Base-by-base conservation (phyloP, 2,888 invertebrate genomes). In the Drosophila fungiperda region DNA sequence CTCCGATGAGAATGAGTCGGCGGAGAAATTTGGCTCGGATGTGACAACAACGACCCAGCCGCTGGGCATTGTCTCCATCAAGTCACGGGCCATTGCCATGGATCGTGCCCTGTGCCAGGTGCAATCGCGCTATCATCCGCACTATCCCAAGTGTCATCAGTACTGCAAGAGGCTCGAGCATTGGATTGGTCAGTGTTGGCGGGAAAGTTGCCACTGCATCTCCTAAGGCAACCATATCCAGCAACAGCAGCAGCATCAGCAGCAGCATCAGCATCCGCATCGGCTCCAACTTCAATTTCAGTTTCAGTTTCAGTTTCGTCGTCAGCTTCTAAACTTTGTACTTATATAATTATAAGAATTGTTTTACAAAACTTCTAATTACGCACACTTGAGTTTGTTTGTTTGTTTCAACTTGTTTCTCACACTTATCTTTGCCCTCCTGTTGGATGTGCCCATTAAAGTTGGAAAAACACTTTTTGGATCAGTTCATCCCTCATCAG, bases 101-200 rank as follows among this genome's bases (percentile, higher is more conserved):
- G 88, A 93, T 72, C 85, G 88, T 1, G 88, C 78, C 0, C 74
- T 92, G 50, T 92, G 92, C 65, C 75, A 78, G 60, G 80, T 84
- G 52, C 72, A 79, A 6, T 92, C 93, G 1, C 90, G 87, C 17
- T 84, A 88, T 58, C 91, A 89, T 78, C 92, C 93, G 0, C 92
- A 92, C 64, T 89, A 83, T 68, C 93, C 92, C 20, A 87, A 78
- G 33, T 92, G 92, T 58, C 87, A 92, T 67, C 80, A 84, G 35
- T 93, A 92, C 80, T 93, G 92, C 78, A 81, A 83, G 52, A 81
- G 84, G 36, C 78, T 92, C 23, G 86, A 91, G 15, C 92, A 92
- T 54, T 93, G 92, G 93, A 76, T 93, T 76, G 92, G 92, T 15
- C 92, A 92, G 81, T 92, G 92, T 63, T 89, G 92, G 60, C 85